Conservation (phyloP, 2,888 invertebrate genomes). For the Thera obeliscata region DNA sequence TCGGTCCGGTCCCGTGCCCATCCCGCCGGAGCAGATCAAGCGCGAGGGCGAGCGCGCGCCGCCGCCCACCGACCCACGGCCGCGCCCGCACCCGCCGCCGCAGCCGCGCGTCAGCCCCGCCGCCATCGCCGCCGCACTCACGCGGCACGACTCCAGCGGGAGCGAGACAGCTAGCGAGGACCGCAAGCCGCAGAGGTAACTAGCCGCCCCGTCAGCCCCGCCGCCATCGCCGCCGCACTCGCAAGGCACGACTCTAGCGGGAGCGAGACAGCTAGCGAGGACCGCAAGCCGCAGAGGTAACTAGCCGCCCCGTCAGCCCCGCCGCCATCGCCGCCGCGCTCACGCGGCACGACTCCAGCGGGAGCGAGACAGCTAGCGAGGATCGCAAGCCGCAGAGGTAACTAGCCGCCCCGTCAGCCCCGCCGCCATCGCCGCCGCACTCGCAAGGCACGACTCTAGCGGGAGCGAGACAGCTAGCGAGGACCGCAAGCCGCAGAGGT, state of each 20-base stretch:
- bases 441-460: constrained; percentile 68
- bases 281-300: constrained; percentile 61
- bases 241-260: constrained; percentile 66
- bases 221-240: constrained; percentile 65
- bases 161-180: constrained; percentile 60
- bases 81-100: constrained; percentile 86
- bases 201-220: constrained; percentile 41
- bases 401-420: constrained; percentile 41
- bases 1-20: constrained; percentile 80
- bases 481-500: constrained; percentile 63
- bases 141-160: constrained; percentile 66
- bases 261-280: constrained; percentile 58
- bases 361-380: constrained; percentile 57
- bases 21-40: constrained; percentile 65
- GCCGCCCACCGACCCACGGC: constrained; percentile 71
- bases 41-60: constrained; percentile 58
- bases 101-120: constrained; percentile 43
- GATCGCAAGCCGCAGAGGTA: constrained; percentile 63
- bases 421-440: constrained; percentile 60
- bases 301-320: constrained; percentile 41
- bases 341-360: constrained; percentile 65
- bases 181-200: constrained; percentile 59
- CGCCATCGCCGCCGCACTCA: constrained; percentile 65
- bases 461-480: constrained; percentile 57
- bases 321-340: constrained; percentile 64